Conservation (phyloP, 2,797 vertebrate species). For the Alcedo atthis region DNA sequence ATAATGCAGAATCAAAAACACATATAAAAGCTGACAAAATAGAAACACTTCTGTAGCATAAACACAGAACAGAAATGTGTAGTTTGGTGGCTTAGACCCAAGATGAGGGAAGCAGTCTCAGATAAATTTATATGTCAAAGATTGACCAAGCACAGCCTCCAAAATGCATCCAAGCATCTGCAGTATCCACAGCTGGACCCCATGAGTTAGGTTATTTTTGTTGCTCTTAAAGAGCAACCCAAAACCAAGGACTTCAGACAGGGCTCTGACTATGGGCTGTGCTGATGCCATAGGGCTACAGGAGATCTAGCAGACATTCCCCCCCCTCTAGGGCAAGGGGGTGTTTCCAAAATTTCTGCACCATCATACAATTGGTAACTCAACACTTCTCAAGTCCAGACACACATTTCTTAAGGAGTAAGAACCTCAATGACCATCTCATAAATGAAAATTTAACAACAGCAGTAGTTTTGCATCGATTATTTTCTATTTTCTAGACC, state of each 20-base stretch:
- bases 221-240: not conserved
- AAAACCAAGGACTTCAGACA: not conserved
- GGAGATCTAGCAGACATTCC: not conserved
- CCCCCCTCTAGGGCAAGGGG: not conserved
- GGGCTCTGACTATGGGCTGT: fast-evolving
- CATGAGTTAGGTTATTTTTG: not conserved
- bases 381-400: not conserved
- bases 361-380: not conserved
- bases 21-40: not conserved
- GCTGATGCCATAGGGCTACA: not conserved
- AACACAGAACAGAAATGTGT: not conserved
- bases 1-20: not conserved
- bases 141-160: not conserved
- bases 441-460: not conserved
- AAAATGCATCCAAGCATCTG: not conserved
- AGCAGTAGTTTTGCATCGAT: not conserved
- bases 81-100: not conserved
- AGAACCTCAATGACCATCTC: fast-evolving
- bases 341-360: not conserved
- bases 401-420: not conserved
- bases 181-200: not conserved
- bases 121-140: not conserved
- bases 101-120: not conserved
- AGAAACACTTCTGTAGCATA: not conserved
- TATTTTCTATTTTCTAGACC: not conserved